Base-by-base conservation (phyloP, 1,140 invertebrate species). In the Euschistus heros region DNA sequence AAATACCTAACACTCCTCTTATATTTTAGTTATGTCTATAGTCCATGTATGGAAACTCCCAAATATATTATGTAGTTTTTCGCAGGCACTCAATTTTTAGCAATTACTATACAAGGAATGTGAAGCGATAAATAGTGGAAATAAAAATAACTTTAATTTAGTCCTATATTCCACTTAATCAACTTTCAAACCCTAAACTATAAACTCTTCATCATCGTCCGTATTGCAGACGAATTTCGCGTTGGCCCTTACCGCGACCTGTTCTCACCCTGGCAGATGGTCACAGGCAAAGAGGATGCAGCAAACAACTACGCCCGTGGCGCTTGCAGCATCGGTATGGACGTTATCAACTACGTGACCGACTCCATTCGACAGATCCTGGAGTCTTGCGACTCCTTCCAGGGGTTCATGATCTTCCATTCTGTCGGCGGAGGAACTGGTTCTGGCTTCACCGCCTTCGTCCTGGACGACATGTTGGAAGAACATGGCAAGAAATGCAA, bases 291-390 rank as follows among this genome's bases (percentile, higher is more conserved):
- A 71, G 90, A 94, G 76, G 91, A 92, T 76, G 89, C 90, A 1
- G 88, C 90, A 6, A 93, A 90, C 72, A 93, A 93, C 74, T 92
- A 87, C 74, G 88, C 88, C 20, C 77, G 91, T 18, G 92, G 92
- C 47, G 88, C 90, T 68, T 66, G 64, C 42, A 68, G 69, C 10
- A 33, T 63, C 0, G 85, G 84, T 4, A 81, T 82, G 69, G 78
- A 82, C 70, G 78, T 84, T 17, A 71, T 78, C 46, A 74, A 76
- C 52, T 60, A 71, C 2, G 73, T 74, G 26, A 30, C 75, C 59
- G 77, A 79, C 57, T 68, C 74, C 62, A 72, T 76, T 54, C 68
- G 72, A n/a, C 72, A 72, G 68, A 67, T 76, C 0, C 66, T 74
- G 0, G 75, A 76, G 55, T 67, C 70, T 50, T 81, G 80, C 68